Evolutionary conservation across 2,888 invertebrate species (phyloP).

Genomic region (Ennomos fuscantarius): DNA sequence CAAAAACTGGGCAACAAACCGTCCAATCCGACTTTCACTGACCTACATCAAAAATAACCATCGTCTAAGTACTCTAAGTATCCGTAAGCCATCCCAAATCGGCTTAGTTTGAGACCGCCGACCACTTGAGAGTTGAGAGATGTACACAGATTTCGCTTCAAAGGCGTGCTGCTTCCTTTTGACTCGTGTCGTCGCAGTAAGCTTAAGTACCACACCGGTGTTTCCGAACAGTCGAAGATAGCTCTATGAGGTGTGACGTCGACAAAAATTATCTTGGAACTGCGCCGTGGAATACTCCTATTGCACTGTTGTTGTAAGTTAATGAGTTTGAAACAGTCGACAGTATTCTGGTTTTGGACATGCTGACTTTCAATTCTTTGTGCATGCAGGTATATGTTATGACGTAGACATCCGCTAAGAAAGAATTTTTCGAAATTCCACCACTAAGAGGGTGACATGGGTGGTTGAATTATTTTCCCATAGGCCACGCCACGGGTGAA

Average conservation of each 20-base stretch:
- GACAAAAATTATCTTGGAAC: not conserved
- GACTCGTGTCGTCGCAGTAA: constrained; percentile 1
- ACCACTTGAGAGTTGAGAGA: constrained; percentile 22
- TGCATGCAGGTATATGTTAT: too few relatives aligned
- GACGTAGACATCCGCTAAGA: too few relatives aligned
- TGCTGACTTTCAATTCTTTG: not conserved
- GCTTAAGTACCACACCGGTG: not conserved
- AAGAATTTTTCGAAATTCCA: too few relatives aligned
- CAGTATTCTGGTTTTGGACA: not conserved
- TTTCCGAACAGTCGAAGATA: constrained; percentile 1
- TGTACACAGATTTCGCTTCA: constrained; percentile 19
- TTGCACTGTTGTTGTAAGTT: not conserved
- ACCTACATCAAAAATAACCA: constrained; percentile 18
- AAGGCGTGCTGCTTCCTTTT: constrained; percentile 19
- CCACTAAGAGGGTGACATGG: too few relatives aligned
- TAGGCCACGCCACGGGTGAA: too few relatives aligned
- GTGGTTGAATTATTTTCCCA: too few relatives aligned
- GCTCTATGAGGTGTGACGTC: not conserved
- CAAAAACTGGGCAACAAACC: constrained; percentile 2
- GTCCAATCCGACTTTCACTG: constrained; percentile 5
- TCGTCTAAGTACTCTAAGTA: constrained; percentile 31
- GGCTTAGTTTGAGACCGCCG: constrained; percentile 21
- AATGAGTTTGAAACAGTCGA: constrained; percentile 1
- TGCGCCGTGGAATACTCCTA: not conserved
- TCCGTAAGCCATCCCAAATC: constrained; percentile 27